Evolutionary conservation across 2,113 vertebrate genomes (phyloP), one percentile per base, ranked within the genome.

Genomic region (Leptobrachium leishanense): DNA sequence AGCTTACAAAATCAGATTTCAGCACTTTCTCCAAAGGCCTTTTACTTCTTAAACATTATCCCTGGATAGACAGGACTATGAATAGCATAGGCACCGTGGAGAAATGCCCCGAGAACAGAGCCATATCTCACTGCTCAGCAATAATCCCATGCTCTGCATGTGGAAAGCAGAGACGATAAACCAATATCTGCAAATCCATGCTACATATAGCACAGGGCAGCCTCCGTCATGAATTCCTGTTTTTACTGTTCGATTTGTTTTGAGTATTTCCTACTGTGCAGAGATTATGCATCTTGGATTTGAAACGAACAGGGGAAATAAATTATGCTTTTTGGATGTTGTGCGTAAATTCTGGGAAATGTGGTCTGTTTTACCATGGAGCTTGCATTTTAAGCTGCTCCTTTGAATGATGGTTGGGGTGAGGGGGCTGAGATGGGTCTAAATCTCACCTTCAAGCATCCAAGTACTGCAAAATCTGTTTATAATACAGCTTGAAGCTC

Each of bases 91-190:
- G 65, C 77, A 43, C 12, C 69, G 46, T 40, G 64, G 68, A 70
- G 11, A 72, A 46, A 50, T 20, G 8, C 40, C 57, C 64, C 46
- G 53, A 81, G 64, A 40, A n/a, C 41, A n/a, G n/a, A 40, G 8
- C 3, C 71, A 15, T 66, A 74, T 80, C 78, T 74, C 53, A 66
- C 41, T 46, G 53, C 72, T 80, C 78, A 74, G 78, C 72, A 74
- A 54, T 80, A 80, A 57, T 50, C 43, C 57, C 53, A 59, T 55
- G 64, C 64, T 46, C 67, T 74, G 71, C 74, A 65, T 74, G 57
- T 74, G 74, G 67, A 42, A 68, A 74, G 53, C 64, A 55, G 64
- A 80, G 63, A 20, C 20, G 63, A 81, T 74, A 81, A 81, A 74
- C 53, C 54, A 20, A 10, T 74, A 81, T 68, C 71, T 74, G 65